Evolutionary conservation across 2,888 invertebrate genomes (phyloP).

Genomic region (Tipula lateralis): DNA sequence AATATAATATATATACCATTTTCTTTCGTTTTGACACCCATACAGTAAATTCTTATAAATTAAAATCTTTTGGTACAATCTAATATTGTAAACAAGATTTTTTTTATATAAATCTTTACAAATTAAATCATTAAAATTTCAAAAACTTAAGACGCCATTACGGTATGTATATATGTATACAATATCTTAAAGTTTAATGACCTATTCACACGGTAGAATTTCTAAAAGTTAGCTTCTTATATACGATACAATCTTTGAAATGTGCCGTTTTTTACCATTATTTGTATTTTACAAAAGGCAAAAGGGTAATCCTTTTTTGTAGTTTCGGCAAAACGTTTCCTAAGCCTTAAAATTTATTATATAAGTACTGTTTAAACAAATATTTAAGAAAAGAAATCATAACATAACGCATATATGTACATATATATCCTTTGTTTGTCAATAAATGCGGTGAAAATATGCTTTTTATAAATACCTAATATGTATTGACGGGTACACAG

Average conservation of each 20-base stretch:
- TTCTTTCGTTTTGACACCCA: neutral
- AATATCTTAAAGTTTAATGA: neutral
- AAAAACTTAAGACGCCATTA: neutral
- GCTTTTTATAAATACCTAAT: neutral
- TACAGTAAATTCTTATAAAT: neutral
- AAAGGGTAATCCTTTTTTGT: slow-evolving; percentile 7
- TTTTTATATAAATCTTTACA: neutral
- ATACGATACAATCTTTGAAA: neutral
- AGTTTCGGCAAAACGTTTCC: neutral
- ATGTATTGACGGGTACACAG: neutral
- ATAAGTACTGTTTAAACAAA: neutral
- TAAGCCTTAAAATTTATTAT: slow-evolving; percentile 6
- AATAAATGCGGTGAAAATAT: neutral
- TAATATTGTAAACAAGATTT: neutral
- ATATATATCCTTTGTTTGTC: neutral
- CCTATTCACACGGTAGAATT: neutral
- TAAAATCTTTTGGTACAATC: neutral
- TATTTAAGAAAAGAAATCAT: neutral
- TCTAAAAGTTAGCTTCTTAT: neutral
- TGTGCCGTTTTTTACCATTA: neutral
- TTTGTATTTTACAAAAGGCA: neutral
- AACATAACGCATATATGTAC: neutral
- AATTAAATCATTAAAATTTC: neutral
- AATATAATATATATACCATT: neutral
- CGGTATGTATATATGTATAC: neutral